These are phyloP conservation scores for Eupristina koningsbergeri DNA, from an alignment of 1,140 invertebrate genomes.

Conservation along the genomic window DNA sequence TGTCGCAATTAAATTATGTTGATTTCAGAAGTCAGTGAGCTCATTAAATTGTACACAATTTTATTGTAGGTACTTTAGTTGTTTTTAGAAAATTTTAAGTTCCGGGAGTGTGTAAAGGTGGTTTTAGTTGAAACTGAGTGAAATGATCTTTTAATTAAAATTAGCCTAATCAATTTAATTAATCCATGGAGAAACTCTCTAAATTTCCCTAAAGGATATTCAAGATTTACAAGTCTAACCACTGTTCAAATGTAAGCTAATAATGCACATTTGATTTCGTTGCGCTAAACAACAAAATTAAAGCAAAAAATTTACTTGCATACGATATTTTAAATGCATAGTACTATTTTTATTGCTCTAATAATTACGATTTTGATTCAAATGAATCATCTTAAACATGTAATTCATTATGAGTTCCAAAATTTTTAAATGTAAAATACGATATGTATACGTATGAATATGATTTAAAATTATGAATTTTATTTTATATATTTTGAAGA, in stretches of 20 bases:
- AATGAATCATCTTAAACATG: neutral
- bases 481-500: too few species aligned
- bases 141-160: neutral
- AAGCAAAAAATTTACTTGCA: neutral
- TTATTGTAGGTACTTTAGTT: too few species aligned
- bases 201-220: neutral
- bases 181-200: neutral
- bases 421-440: neutral
- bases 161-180: neutral
- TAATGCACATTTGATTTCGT: neutral
- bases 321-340: neutral
- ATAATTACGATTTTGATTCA: neutral
- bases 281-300: neutral
- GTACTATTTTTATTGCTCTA: neutral
- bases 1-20: too few species aligned
- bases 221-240: neutral
- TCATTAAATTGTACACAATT: too few species aligned
- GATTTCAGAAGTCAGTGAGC: too few species aligned
- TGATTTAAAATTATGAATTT: too few species aligned
- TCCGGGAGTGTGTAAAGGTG: neutral
- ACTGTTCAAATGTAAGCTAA: neutral
- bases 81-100: neutral
- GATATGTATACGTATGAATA: too few species aligned
- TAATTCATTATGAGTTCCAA: neutral
- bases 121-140: neutral